Evolutionary conservation across 1,140 invertebrate genomes (phyloP).

Genomic region (Trypoxylus dichotomus): DNA sequence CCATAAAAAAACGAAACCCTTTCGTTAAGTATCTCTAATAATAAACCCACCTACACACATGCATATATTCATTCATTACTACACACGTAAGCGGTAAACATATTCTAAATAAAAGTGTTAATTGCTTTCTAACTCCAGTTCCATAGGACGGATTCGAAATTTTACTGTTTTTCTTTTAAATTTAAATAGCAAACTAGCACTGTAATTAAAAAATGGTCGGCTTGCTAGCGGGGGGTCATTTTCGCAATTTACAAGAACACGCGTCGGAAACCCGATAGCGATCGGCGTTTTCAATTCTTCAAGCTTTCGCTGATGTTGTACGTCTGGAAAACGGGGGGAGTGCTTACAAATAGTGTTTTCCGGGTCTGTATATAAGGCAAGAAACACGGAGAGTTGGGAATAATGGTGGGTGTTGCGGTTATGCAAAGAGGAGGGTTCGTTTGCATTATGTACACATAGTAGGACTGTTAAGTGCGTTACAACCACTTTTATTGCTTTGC

Average conservation of each 20-base stretch:
- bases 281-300: conserved; percentile 13
- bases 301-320: not conserved
- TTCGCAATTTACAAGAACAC: conserved; percentile 20
- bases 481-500: not conserved
- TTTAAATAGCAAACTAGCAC: not conserved
- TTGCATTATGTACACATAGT: not conserved
- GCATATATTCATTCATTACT: not conserved
- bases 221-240: conserved; percentile 1
- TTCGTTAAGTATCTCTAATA: not conserved
- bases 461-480: not conserved
- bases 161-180: not conserved
- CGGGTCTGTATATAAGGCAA: not conserved
- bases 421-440: not conserved
- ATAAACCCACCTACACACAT: too few relatives aligned
- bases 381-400: not conserved
- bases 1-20: too few relatives aligned
- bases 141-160: not conserved
- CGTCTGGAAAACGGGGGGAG: not conserved
- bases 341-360: not conserved
- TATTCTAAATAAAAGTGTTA: not conserved
- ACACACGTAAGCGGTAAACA: not conserved
- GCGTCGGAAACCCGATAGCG: not conserved
- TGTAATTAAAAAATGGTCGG: not conserved
- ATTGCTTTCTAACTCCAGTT: not conserved
- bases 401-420: not conserved